Base-by-base conservation (phyloP, 2,113 vertebrate genomes). In the Sialia sialis region DNA sequence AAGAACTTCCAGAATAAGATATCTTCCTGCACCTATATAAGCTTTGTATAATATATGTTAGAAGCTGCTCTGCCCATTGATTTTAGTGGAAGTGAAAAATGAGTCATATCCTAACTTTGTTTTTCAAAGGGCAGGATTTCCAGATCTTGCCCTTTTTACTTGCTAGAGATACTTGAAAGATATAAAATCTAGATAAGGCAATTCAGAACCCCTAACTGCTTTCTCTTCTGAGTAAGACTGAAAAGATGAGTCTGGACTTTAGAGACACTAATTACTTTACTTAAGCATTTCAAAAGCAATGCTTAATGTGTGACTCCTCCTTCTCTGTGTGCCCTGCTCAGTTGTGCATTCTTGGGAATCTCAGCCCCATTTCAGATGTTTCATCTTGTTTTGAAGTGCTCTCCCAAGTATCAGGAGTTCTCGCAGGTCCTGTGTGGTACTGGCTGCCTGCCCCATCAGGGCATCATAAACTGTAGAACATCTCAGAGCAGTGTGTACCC, bases 131-230 rank as follows among this genome's bases (percentile, higher is more conserved):
- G 18, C 55, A 80, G 58, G 83, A 80, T 73, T 86, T 93, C 86
- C 83, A 93, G 44, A 86, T 89, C 59, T 94, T 80, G 25, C 34
- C 38, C 73, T 95, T 95, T 92, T 58, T 69, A 77, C 43, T 83
- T 27, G 9, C 27, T 83, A 17, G 23, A 92, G n/a, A 72, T 27
- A 39, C 11, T 74, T 54, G 72, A 26, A 58, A 77, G n/a, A 56
- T 41, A 64, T 18, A 91, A 75, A 60, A 76, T 16, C 9, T 41
- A 38, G n/a, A 46, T 62, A 81, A 82, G 30, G 34, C 51, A 84
- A 79, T 85, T 82, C 32, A 85, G 85, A 84, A 63, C 39, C 26
- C 67, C 18, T 0, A 9, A 55, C 9, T 10, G 16, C 23, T 72
- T 90, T 82, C 36, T 87, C 4, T 79, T 75, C 34, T 56, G 52